A percentile compares a stretch with the other conserved stretches of the same genome.
These are phyloP conservation scores for Haliclystus octoradiatus DNA, from an alignment of 30 jellyfish, hydroid and myxozoan species.

Conservation along the genomic window DNA sequence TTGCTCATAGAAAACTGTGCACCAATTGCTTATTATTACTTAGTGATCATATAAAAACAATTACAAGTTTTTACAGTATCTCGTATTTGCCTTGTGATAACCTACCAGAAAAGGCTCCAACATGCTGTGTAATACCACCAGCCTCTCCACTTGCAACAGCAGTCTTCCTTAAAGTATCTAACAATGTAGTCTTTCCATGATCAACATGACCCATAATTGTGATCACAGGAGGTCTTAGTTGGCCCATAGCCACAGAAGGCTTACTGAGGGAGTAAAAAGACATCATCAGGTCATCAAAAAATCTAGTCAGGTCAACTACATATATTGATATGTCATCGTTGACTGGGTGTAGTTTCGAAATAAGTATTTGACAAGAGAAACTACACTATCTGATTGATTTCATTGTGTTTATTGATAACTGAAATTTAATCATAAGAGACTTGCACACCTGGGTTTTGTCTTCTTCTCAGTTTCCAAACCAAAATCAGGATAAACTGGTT, in stretches of 20 bases:
- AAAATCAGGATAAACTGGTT: conserved; percentile 38
- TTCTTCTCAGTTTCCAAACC: no score
- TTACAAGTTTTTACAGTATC: no score
- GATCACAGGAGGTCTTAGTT: conserved; percentile 99
- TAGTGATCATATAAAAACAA: no score
- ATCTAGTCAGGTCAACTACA: neutral
- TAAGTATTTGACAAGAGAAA: neutral
- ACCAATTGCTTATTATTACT: no score
- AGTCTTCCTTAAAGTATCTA: conserved; percentile 76
- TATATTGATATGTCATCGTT: neutral
- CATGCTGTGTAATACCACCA: conserved; percentile 97
- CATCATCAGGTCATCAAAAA: neutral
- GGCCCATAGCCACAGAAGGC: no score
- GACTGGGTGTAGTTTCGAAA: neutral
- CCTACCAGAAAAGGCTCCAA: conserved; percentile 98
- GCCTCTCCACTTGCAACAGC: conserved; percentile 92
- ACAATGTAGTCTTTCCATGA: conserved; percentile 96
- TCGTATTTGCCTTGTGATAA: no score
- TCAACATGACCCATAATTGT: conserved; percentile 99
- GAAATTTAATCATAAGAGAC: no score
- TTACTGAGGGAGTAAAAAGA: conserved; percentile 10
- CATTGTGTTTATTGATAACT: neutral
- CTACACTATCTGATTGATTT: neutral
- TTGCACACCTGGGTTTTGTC: no score
- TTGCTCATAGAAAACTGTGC: no score